Base-by-base conservation (phyloP, 2,888 invertebrate species). In the Luffia ferchaultella region DNA sequence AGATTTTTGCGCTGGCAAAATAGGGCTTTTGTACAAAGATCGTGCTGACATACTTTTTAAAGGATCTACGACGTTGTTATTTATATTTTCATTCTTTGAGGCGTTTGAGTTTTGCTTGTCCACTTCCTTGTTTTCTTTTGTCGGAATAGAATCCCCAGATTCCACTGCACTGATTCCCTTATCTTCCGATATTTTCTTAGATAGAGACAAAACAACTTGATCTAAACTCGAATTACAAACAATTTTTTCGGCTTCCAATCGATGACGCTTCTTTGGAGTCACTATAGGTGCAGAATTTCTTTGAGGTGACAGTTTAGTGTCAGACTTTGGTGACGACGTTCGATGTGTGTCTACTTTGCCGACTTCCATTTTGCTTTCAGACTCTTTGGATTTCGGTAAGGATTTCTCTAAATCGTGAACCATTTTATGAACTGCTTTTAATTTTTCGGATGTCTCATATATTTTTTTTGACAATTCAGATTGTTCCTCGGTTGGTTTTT, bases 221-320 rank as follows among this genome's bases (percentile, higher is more conserved):
- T 84, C 82, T 52, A 85, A 67, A 51, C 69, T 76, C 5, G 76
- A 70, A 59, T 72, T 66, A 47, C 72, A 64, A 43, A 76, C 65
- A 41, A 68, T 73, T 58, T 78, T 82, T 42, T 88, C 87, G 18
- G 87, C 82, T 72, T 91, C 91, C 48, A 90, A 62, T 55, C 91
- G 76, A 62, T 91, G 91, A 0, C 91, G 82, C 62, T 92, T 92
- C 62, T 92, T 92, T 1, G 92, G 91, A 1, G 92, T 91, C 1
- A 90, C 89, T 18, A 83, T 82, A 18, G 83, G 84, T 17, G 83
- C 76, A 15, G 73, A 64, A 61, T 78, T 76, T 49, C 76, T 70
- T 40, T 72, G 56, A 9, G 76, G 76, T 3, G 76, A 74, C 20
- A 65, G 59, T 62, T 76, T 77, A n/a, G 65, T 60, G 61, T 76